A percentile compares a stretch with the other conserved stretches of the same genome.
These are phyloP conservation scores for Andrena minutula DNA, from an alignment of 2,888 invertebrate genomes.

Conservation along the genomic window DNA sequence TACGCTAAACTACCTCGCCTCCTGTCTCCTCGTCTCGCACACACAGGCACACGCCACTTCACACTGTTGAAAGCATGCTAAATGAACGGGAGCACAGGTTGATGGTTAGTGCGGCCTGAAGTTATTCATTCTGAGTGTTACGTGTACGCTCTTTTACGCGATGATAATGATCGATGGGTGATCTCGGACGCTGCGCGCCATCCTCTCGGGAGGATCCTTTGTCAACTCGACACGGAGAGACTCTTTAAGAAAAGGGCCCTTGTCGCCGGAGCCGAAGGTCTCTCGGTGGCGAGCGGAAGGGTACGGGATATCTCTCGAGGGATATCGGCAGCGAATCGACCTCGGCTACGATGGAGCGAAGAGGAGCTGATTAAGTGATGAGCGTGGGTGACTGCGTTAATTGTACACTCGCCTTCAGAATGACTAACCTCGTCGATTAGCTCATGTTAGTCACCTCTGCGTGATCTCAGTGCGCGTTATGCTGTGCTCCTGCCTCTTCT, in stretches of 20 bases:
- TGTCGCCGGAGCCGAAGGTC: not conserved
- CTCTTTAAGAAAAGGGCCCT: not conserved
- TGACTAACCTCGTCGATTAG: constrained; percentile 70
- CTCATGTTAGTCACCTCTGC: constrained; percentile 86
- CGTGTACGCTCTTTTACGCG: constrained; percentile 39
- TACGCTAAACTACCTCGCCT: constrained; percentile 45
- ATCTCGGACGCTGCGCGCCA: constrained; percentile 10
- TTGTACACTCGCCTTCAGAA: constrained; percentile 60
- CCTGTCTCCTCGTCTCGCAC: constrained; percentile 5
- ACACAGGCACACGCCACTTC: constrained; percentile 1
- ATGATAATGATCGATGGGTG: constrained; percentile 15
- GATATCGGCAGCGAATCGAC: not conserved
- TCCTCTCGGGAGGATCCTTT: not conserved
- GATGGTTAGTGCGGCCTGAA: constrained; percentile 40
- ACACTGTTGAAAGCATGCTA: constrained; percentile 55
- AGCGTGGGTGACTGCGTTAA: constrained; percentile 27
- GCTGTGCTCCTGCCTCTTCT: constrained; percentile 89
- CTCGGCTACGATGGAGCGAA: constrained; percentile 6
- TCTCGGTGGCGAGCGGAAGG: not conserved
- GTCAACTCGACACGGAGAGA: not conserved
- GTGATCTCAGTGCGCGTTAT: constrained; percentile 89
- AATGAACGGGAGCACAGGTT: constrained; percentile 31
- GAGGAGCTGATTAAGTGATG: constrained; percentile 1
- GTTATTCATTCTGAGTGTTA: constrained; percentile 66
- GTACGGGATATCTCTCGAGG: constrained; percentile 3